phyloP scores from a whole-genome alignment of 2,797 vertebrate genomes.

The Spondyliosoma cantharus region DNA sequence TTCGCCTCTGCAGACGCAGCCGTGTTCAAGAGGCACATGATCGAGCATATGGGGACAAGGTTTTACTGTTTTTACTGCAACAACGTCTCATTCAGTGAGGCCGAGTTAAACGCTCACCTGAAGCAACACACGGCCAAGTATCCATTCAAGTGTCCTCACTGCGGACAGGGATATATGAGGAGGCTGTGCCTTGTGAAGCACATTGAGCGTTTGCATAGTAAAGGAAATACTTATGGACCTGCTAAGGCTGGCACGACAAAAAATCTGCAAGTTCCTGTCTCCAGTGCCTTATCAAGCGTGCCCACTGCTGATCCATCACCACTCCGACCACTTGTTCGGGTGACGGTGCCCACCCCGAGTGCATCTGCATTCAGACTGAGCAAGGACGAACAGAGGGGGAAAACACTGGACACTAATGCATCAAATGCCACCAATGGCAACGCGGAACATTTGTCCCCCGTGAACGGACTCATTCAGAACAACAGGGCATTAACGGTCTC shows the following conservation, averaged over 20 bases:
- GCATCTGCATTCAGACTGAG: conserved; percentile 50
- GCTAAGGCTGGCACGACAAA: conserved; percentile 52
- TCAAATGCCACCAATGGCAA: conserved; percentile 78
- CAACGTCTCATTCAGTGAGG: conserved; percentile 89
- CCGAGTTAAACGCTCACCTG: conserved; percentile 91
- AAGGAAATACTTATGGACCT: conserved; percentile 58
- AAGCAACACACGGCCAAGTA: conserved; percentile 90
- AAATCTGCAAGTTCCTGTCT: conserved; percentile 55
- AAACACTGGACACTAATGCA: conserved; percentile 58
- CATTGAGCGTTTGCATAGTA: conserved; percentile 89
- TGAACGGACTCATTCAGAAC: conserved; percentile 87
- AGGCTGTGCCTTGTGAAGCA: conserved; percentile 94
- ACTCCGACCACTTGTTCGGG: conserved; percentile 58
- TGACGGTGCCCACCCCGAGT: conserved; percentile 57
- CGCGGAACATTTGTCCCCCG: conserved; percentile 86
- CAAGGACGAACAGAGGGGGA: conserved; percentile 60
- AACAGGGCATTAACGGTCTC: conserved; percentile 92
- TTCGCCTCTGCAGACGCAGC: conserved; percentile 88
- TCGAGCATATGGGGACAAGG: conserved; percentile 88
- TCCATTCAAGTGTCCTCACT: conserved; percentile 91
- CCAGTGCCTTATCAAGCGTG: conserved; percentile 66
- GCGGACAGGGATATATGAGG: conserved; percentile 92
- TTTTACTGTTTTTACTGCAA: conserved; percentile 94
- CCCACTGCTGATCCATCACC: conserved; percentile 40
- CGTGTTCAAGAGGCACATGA: conserved; percentile 87